Percentiles rank a stretch among this genome's conserved stretches.
Conservation (phyloP, 2,888 invertebrate species). For the Pollenia labialis region DNA sequence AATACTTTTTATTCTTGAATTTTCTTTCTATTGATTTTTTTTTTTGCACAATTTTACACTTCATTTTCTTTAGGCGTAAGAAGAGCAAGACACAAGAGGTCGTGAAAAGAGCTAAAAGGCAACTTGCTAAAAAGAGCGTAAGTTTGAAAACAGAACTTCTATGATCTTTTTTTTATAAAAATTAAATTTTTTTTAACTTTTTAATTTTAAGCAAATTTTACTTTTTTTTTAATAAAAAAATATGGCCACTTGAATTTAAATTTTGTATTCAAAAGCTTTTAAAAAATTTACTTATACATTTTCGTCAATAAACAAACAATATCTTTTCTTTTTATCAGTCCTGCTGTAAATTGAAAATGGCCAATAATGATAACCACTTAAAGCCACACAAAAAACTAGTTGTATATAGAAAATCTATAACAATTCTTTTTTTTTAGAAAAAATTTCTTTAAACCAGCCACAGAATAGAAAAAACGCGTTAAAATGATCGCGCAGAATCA, state of each 20-base stretch:
- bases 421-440: constrained; percentile 29
- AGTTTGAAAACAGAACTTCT: constrained; percentile 23
- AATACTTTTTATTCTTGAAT: constrained; percentile 48
- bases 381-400: constrained; percentile 6
- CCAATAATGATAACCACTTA: constrained; percentile 31
- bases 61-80: constrained; percentile 51
- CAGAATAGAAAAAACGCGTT: constrained; percentile 59
- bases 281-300: neutral
- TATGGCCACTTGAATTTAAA: constrained; percentile 57
- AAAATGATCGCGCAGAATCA: constrained; percentile 82
- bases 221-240: constrained; percentile 12
- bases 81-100: neutral
- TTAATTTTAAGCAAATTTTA: constrained; percentile 8
- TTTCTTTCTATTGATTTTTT: constrained; percentile 56
- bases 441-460: constrained; percentile 37
- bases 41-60: constrained; percentile 62
- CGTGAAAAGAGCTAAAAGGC: neutral
- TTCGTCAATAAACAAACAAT: constrained; percentile 13
- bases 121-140: constrained; percentile 19
- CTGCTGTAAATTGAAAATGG: constrained; percentile 13
- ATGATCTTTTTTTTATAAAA: constrained; percentile 17
- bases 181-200: constrained; percentile 24
- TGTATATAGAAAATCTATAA: constrained; percentile 38
- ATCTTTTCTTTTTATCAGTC: constrained; percentile 11
- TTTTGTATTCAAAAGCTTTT: neutral